Conservation (phyloP, 92 coral and sea anemone genomes). For the Virgularia gustaviana region DNA sequence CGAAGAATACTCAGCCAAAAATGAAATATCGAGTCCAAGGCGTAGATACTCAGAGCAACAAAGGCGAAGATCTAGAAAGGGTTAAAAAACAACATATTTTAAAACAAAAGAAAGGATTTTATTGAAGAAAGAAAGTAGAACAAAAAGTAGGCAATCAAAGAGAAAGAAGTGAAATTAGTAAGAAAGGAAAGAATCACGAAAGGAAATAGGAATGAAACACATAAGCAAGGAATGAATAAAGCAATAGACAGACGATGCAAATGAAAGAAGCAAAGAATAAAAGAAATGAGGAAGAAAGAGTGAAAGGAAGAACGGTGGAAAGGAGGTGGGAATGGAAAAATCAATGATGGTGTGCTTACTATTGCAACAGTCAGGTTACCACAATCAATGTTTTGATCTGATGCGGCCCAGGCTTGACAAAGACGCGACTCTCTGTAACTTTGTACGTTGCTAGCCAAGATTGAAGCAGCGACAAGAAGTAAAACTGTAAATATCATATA, state of each 20-base stretch:
- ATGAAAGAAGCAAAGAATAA: too few species aligned
- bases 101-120: too few species aligned
- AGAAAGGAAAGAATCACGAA: too few species aligned
- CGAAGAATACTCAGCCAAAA: constrained; percentile 17
- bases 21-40: constrained; percentile 21
- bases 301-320: too few species aligned
- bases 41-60: constrained; percentile 5
- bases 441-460: constrained; percentile 13
- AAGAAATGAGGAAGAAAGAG: too few species aligned
- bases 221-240: too few species aligned
- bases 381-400: constrained; percentile 4
- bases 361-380: constrained; percentile 23
- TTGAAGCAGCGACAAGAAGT: constrained; percentile 8
- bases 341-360: not conserved
- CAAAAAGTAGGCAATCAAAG: not conserved
- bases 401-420: constrained; percentile 10
- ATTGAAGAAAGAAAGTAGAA: too few species aligned
- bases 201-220: too few species aligned
- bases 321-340: not conserved
- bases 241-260: too few species aligned
- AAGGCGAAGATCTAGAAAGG: constrained; percentile 14
- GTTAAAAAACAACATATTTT: not conserved
- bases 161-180: too few species aligned
- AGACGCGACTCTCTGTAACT: constrained; percentile 13
- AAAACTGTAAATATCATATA: constrained; percentile 14